Evolutionary conservation across 2,797 vertebrate genomes (phyloP).

Genomic region (Catamblyrhynchus diadema): DNA sequence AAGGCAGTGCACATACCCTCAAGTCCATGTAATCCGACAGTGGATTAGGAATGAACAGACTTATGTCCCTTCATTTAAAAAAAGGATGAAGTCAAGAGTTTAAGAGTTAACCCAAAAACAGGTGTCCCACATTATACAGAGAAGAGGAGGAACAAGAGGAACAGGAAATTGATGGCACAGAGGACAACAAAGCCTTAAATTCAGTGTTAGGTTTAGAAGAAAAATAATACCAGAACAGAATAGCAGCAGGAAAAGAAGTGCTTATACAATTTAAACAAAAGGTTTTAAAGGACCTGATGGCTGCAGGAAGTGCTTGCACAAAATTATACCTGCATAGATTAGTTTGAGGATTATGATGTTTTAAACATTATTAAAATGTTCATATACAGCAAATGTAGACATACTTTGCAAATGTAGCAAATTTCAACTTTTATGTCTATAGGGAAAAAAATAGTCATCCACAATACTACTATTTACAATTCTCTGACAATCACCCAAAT

Average conservation of each 20-base stretch:
- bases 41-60: background rate
- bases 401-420: background rate
- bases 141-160: background rate
- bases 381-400: background rate
- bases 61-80: background rate
- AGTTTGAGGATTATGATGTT: background rate
- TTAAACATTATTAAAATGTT: background rate
- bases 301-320: background rate
- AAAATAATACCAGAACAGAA: background rate
- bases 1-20: background rate
- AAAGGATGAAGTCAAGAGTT: background rate
- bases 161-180: background rate
- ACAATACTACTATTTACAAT: background rate
- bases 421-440: background rate
- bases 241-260: background rate
- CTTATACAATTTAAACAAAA: background rate
- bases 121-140: background rate
- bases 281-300: background rate
- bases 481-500: background rate
- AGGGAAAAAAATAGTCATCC: background rate
- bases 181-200: background rate
- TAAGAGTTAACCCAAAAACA: background rate
- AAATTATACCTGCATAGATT: background rate
- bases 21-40: rapidly evolving
- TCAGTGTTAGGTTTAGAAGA: background rate